phyloP scores from a whole-genome alignment of 1,140 invertebrate genomes.

The Drosophila funebris region DNA sequence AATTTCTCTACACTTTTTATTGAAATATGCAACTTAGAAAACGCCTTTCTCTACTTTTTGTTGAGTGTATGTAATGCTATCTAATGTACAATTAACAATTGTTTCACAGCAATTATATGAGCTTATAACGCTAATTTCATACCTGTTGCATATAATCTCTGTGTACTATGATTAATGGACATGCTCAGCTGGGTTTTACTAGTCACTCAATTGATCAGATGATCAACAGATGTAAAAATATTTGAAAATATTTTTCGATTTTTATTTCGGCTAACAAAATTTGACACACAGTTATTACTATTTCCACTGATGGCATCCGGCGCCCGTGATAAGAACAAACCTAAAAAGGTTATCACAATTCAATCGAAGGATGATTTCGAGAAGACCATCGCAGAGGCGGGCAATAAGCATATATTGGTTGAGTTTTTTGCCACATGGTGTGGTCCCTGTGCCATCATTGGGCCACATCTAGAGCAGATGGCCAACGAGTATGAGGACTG shows the following conservation, averaged over 20 bases:
- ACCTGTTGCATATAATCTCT: no score
- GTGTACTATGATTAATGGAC: no score
- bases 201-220: slow-evolving; percentile 2
- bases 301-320: slow-evolving; percentile 42
- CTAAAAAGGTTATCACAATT: slow-evolving; percentile 53
- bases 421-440: slow-evolving; percentile 90
- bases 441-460: slow-evolving; percentile 96
- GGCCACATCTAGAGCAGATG: slow-evolving; percentile 90
- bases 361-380: slow-evolving; percentile 88
- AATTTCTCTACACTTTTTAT: no score
- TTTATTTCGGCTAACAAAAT: slow-evolving; percentile 16
- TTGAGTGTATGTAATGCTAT: no score
- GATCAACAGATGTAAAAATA: neutral
- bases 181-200: neutral
- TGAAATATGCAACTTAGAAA: no score
- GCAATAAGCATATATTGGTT: slow-evolving; percentile 93
- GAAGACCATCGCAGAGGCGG: slow-evolving; percentile 88
- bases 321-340: neutral
- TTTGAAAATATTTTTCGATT: slow-evolving; percentile 4
- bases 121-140: no score
- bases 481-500: slow-evolving; percentile 84
- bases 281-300: neutral
- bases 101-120: no score
- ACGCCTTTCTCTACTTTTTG: no score
- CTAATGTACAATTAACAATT: no score